Evolutionary conservation across 2,113 vertebrate species (phyloP).

Genomic region (Columba janthina): DNA sequence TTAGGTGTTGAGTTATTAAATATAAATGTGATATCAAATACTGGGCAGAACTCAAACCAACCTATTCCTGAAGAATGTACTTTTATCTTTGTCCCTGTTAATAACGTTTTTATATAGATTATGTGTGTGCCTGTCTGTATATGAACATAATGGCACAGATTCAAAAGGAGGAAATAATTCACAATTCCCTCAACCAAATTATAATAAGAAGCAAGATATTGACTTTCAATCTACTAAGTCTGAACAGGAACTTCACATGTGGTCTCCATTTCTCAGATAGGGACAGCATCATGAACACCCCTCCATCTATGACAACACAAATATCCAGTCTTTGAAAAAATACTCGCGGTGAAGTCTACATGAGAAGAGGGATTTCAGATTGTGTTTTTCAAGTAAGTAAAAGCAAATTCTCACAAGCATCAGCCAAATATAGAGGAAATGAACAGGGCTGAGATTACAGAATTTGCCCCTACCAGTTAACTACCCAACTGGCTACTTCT

Average conservation of each 20-base stretch:
- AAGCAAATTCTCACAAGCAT: not conserved
- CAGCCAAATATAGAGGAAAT: not conserved
- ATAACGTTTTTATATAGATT: not conserved
- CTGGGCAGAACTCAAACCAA: not conserved
- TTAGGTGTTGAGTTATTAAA: not conserved
- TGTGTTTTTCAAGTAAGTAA: not conserved
- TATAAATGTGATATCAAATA: not conserved
- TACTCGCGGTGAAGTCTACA: not conserved
- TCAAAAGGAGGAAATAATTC: not conserved
- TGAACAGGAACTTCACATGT: not conserved
- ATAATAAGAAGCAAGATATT: not conserved
- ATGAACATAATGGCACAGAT: not conserved
- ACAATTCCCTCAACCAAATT: not conserved
- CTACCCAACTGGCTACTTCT: not conserved
- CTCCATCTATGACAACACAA: not conserved
- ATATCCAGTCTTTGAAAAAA: not conserved
- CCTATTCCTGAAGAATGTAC: not conserved
- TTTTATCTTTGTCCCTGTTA: not conserved
- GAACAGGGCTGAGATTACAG: fast-evolving
- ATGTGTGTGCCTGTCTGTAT: not conserved
- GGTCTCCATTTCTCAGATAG: not conserved
- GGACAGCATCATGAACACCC: not conserved
- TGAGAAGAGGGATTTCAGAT: not conserved
- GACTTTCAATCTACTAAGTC: not conserved
- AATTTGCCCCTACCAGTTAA: not conserved